These are phyloP conservation scores for Axea sp. DNA, from an alignment of 2,888 invertebrate genomes.

Conservation along the genomic window DNA sequence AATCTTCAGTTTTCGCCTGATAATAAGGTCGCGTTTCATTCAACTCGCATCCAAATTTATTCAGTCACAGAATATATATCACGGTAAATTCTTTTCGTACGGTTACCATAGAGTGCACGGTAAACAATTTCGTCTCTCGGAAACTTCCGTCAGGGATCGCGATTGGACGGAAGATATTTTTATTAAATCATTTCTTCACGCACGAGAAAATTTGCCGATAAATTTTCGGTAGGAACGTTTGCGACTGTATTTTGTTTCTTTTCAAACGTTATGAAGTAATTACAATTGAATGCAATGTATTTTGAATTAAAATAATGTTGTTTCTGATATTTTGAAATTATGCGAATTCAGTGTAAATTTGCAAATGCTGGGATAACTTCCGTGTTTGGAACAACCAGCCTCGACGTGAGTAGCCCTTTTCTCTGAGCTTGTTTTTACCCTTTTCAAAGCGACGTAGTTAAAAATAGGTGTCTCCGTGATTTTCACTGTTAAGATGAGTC, in stretches of 20 bases:
- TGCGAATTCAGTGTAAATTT: not conserved
- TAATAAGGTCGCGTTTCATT: constrained; percentile 25
- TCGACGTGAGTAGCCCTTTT: constrained; percentile 41
- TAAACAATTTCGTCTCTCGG: constrained; percentile 37
- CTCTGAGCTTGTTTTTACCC: constrained; percentile 15
- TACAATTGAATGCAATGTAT: too few species aligned
- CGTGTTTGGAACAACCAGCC: constrained; percentile 23
- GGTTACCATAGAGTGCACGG: constrained; percentile 38
- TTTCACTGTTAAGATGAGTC: constrained; percentile 36
- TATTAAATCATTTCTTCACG: too few species aligned
- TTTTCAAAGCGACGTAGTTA: constrained; percentile 32
- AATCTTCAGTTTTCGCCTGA: constrained; percentile 22
- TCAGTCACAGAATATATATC: constrained; percentile 15
- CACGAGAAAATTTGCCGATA: too few species aligned
- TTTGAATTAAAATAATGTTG: not conserved
- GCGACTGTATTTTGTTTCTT: too few species aligned
- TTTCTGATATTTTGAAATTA: not conserved
- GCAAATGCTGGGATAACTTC: not conserved
- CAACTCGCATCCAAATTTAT: constrained; percentile 25
- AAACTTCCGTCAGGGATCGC: not conserved
- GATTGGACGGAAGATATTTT: too few species aligned
- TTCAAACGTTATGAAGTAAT: too few species aligned
- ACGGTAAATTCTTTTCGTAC: constrained; percentile 9
- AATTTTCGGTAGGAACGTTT: too few species aligned
- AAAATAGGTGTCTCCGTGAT: constrained; percentile 45